These are phyloP conservation scores for Hyposmocoma kahamanoa DNA, from an alignment of 1,140 invertebrate genomes.

Conservation along the genomic window DNA sequence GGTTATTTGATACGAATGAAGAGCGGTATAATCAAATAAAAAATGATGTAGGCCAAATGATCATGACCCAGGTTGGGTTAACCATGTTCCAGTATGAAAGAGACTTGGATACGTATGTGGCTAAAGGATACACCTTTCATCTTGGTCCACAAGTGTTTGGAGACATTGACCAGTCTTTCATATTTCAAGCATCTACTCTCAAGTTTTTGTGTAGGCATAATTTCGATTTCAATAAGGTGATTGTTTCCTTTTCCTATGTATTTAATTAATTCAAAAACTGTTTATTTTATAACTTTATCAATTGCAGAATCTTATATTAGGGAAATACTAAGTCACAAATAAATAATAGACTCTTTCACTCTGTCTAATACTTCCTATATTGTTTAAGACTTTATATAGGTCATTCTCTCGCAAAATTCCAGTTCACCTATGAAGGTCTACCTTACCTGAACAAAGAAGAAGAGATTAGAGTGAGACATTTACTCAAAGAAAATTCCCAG, in stretches of 20 bases:
- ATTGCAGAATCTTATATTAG: slow-evolving; percentile 18
- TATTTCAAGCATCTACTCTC: slow-evolving; percentile 77
- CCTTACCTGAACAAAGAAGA: slow-evolving; percentile 78
- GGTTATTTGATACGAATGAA: slow-evolving; percentile 80
- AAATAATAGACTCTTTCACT: too few relatives aligned
- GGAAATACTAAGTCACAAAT: too few relatives aligned
- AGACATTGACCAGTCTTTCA: slow-evolving; percentile 74
- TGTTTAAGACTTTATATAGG: too few relatives aligned
- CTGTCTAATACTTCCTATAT: too few relatives aligned
- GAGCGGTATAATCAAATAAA: slow-evolving; percentile 78
- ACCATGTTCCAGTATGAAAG: slow-evolving; percentile 76
- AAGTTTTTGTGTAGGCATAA: slow-evolving; percentile 78
- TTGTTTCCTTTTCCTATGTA: slow-evolving; percentile 15
- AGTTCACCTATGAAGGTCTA: slow-evolving; percentile 81
- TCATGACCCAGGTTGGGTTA: slow-evolving; percentile 78
- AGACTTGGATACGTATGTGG: slow-evolving; percentile 74
- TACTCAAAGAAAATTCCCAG: slow-evolving; percentile 58
- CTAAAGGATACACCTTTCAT: slow-evolving; percentile 79
- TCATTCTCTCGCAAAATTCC: too few relatives aligned
- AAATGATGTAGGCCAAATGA: slow-evolving; percentile 73
- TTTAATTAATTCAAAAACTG: too few relatives aligned
- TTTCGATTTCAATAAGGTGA: slow-evolving; percentile 87
- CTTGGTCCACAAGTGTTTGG: slow-evolving; percentile 78
- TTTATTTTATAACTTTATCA: slow-evolving; percentile 7
- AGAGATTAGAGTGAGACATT: slow-evolving; percentile 64